phyloP scores from a whole-genome alignment of 2,113 vertebrate species.

The Pollachius pollachius region DNA sequence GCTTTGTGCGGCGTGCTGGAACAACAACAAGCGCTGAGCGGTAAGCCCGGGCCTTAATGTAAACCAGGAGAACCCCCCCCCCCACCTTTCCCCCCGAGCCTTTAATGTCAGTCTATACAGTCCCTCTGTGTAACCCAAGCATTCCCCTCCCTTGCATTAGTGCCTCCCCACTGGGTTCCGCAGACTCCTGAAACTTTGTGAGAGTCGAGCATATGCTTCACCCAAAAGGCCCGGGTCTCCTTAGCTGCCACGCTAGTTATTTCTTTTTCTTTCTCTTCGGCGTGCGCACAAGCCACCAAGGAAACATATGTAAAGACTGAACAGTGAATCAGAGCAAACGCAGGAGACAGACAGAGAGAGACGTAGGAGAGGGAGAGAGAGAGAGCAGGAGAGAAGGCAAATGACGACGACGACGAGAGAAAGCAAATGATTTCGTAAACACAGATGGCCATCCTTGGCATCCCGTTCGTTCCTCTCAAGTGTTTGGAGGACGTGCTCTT shows the following conservation, averaged over 20 bases:
- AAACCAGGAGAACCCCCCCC: background rate
- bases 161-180: conserved; percentile 43
- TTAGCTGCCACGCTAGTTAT: conserved; percentile 60
- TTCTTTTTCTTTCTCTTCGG: conserved; percentile 18
- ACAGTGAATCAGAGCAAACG: conserved; percentile 58
- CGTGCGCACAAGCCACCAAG: conserved; percentile 47
- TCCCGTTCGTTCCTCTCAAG: conserved; percentile 59
- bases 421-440: conserved; percentile 64
- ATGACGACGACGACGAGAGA: conserved; percentile 59
- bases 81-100: background rate
- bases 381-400: conserved; percentile 52
- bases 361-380: conserved; percentile 33
- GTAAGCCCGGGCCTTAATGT: background rate
- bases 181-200: conserved; percentile 52
- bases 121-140: conserved; percentile 34
- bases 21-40: background rate
- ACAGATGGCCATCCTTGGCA: conserved; percentile 73
- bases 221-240: conserved; percentile 58
- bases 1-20: background rate
- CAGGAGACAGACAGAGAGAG: conserved; percentile 28
- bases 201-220: conserved; percentile 62
- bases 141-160: conserved; percentile 22
- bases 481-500: conserved; percentile 70
- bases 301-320: conserved; percentile 72
- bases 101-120: conserved; percentile 17